A percentile compares a stretch with the other conserved stretches of the same genome.
Evolutionary conservation across 2,888 invertebrate genomes (phyloP).

Genomic region (Leistus spinibarbis): DNA sequence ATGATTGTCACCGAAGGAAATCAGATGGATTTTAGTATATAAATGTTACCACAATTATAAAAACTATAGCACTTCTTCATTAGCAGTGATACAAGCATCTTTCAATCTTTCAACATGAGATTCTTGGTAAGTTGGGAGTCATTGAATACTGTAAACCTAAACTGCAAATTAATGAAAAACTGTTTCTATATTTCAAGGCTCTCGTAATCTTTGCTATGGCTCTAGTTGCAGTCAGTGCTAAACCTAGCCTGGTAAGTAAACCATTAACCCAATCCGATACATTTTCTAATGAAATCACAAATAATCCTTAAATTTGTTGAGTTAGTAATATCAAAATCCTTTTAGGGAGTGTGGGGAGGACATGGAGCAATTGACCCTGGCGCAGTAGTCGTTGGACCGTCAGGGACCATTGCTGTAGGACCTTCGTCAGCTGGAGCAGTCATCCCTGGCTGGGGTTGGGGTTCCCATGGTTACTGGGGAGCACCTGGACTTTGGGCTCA

Average conservation of each 20-base stretch:
- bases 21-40: conserved; percentile 4
- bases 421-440: conserved; percentile 25
- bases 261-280: too few relatives aligned
- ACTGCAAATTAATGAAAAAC: too few relatives aligned
- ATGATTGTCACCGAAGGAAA: not conserved
- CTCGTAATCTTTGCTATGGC: conserved; percentile 15
- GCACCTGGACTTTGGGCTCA: conserved; percentile 14
- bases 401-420: conserved; percentile 20
- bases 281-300: not conserved
- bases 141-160: not conserved
- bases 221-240: conserved; percentile 15
- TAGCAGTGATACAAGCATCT: conserved; percentile 7
- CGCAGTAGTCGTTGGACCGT: conserved; percentile 15
- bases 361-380: conserved; percentile 16
- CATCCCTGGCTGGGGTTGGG: conserved; percentile 12
- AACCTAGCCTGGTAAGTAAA: conserved; percentile 24
- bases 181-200: conserved; percentile 9
- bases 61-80: conserved; percentile 5
- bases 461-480: conserved; percentile 17
- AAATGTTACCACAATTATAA: not conserved
- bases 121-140: conserved; percentile 9
- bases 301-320: not conserved
- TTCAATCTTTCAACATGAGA: conserved; percentile 5
- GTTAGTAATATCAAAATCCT: too few relatives aligned
- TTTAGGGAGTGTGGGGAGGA: conserved; percentile 16